phyloP scores from a whole-genome alignment of 2,113 vertebrate genomes.

The Bostrychus sinensis region DNA sequence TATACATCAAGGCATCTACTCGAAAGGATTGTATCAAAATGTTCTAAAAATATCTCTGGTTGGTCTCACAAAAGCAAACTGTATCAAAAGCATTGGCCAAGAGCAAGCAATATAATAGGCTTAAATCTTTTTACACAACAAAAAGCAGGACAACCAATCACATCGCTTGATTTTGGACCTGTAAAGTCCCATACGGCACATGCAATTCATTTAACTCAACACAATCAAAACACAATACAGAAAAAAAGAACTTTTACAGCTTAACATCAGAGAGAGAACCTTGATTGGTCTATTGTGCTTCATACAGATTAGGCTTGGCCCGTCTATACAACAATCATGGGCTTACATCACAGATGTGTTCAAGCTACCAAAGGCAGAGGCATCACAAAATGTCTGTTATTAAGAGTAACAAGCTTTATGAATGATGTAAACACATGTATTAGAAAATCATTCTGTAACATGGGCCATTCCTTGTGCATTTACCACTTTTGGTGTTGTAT shows the following conservation, averaged over 20 bases:
- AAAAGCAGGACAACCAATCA: slow-evolving; percentile 76
- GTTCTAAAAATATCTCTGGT: slow-evolving; percentile 82
- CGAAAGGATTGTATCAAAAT: slow-evolving; percentile 82
- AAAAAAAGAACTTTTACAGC: slow-evolving; percentile 68
- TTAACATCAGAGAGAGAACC: slow-evolving; percentile 75
- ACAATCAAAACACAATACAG: slow-evolving; percentile 74
- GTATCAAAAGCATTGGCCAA: slow-evolving; percentile 80
- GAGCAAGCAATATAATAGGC: slow-evolving; percentile 75
- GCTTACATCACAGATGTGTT: slow-evolving; percentile 61
- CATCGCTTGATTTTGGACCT: slow-evolving; percentile 77
- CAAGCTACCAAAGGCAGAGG: slow-evolving; percentile 65
- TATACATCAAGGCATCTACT: slow-evolving; percentile 80
- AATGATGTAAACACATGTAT: neutral
- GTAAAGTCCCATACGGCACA: slow-evolving; percentile 76
- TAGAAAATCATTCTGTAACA: neutral
- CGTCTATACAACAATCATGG: slow-evolving; percentile 76
- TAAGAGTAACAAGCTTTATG: slow-evolving; percentile 8
- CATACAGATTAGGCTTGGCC: slow-evolving; percentile 71
- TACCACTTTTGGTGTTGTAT: slow-evolving; percentile 2
- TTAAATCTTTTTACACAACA: slow-evolving; percentile 70
- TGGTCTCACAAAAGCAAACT: slow-evolving; percentile 81
- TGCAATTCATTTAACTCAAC: slow-evolving; percentile 78
- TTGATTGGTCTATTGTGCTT: slow-evolving; percentile 77
- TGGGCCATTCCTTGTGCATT: neutral
- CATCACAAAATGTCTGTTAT: slow-evolving; percentile 41